phyloP scores from a whole-genome alignment of 2,888 invertebrate species.

The Eueremaeus valkanovi region DNA sequence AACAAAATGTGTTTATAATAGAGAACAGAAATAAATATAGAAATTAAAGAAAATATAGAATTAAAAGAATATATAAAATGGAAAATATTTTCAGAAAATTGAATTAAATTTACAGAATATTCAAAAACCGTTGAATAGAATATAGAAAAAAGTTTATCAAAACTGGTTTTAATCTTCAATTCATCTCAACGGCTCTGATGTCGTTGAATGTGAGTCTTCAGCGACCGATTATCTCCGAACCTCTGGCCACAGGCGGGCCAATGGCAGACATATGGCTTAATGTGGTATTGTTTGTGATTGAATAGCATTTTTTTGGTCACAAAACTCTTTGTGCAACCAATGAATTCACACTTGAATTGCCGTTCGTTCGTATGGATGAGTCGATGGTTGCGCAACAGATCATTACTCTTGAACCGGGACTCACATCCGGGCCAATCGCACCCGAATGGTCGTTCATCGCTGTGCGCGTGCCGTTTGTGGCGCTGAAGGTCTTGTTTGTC shows the following conservation, averaged over 20 bases:
- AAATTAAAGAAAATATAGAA: too few species aligned
- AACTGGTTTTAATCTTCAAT: too few species aligned
- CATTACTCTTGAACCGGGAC: not conserved
- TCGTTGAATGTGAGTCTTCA: not conserved
- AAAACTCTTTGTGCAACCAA: not conserved
- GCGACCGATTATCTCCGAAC: not conserved
- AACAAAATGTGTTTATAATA: too few species aligned
- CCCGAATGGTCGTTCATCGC: not conserved
- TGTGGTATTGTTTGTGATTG: not conserved
- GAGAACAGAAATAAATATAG: too few species aligned
- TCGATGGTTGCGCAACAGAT: not conserved
- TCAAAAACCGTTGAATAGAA: too few species aligned
- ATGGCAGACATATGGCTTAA: not conserved
- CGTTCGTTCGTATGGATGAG: not conserved
- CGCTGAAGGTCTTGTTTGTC: too few species aligned
- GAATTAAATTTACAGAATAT: too few species aligned
- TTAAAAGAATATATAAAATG: too few species aligned
- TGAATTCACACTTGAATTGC: not conserved
- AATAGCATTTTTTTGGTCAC: not conserved
- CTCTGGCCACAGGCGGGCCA: not conserved
- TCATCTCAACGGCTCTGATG: too few species aligned
- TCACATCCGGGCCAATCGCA: not conserved
- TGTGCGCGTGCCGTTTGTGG: too few species aligned
- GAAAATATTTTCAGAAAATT: too few species aligned
- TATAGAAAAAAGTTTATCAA: too few species aligned